phyloP scores from a whole-genome alignment of 1,140 invertebrate species.

The Drosophila setifemur region DNA sequence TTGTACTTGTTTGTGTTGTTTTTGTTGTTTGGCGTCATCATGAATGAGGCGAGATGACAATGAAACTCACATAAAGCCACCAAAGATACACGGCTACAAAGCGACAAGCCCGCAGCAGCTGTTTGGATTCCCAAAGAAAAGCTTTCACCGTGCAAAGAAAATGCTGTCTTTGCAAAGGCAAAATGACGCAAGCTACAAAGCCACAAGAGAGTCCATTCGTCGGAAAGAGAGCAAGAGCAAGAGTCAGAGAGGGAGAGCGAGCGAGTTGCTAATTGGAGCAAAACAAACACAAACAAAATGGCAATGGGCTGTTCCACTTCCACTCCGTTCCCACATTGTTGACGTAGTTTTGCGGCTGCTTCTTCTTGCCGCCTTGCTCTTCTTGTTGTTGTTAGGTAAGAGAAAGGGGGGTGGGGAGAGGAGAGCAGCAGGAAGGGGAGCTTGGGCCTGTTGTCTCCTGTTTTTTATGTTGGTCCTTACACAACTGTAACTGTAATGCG shows the following conservation, averaged over 20 bases:
- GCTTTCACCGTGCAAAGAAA: conserved; percentile 62
- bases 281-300: conserved; percentile 80
- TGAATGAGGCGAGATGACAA: conserved; percentile 71
- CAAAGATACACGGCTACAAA: conserved; percentile 46
- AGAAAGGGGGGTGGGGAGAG: background rate
- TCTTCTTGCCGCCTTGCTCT: conserved; percentile 13
- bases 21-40: conserved; percentile 56
- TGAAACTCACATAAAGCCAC: conserved; percentile 58
- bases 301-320: conserved; percentile 69
- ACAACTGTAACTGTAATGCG: conserved; percentile 75
- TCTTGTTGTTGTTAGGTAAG: conserved; percentile 56
- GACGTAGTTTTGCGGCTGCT: conserved; percentile 51
- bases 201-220: conserved; percentile 34
- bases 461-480: conserved; percentile 61
- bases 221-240: background rate
- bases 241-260: conserved; percentile 1
- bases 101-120: conserved; percentile 58
- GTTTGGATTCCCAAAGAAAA: conserved; percentile 76
- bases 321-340: conserved; percentile 55
- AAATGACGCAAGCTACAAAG: conserved; percentile 65
- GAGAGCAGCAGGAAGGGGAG: conserved; percentile 12
- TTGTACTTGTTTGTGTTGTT: background rate
- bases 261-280: conserved; percentile 73
- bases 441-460: background rate
- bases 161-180: conserved; percentile 59